Evolutionary conservation across 2,888 invertebrate species (phyloP).

Genomic region (Phengaris alcon): DNA sequence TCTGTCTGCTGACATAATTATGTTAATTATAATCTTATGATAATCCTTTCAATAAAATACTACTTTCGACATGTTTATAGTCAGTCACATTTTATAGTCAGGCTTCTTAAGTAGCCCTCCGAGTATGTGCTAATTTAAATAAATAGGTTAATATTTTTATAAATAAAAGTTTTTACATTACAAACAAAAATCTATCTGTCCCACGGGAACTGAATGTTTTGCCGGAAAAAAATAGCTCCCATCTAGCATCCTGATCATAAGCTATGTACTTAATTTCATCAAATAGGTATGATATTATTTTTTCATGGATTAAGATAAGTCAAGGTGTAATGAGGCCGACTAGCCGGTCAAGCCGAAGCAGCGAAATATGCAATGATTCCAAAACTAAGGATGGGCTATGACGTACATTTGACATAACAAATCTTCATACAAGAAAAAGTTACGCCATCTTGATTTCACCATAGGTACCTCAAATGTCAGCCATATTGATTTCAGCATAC

Average conservation of each 20-base stretch:
- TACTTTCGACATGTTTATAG: neutral
- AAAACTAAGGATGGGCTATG: too few species aligned
- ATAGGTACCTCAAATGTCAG: too few species aligned
- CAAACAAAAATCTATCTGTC: neutral
- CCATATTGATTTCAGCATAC: too few species aligned
- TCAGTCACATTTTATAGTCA: neutral
- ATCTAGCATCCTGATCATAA: neutral
- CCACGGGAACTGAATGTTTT: neutral
- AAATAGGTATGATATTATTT: too few species aligned
- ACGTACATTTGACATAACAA: too few species aligned
- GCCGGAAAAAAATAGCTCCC: neutral
- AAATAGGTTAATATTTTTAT: neutral
- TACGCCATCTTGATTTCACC: too few species aligned
- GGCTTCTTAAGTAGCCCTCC: neutral
- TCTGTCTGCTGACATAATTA: slow-evolving; percentile 3
- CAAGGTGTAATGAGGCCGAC: too few species aligned
- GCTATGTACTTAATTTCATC: too few species aligned
- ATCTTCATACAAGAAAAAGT: too few species aligned
- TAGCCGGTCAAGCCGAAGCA: too few species aligned
- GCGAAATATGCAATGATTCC: too few species aligned
- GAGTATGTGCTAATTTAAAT: neutral
- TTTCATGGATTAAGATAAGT: too few species aligned
- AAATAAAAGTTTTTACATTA: neutral
- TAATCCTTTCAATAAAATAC: neutral
- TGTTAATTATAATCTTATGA: neutral